Percentiles rank a stretch among this genome's conserved stretches.
Evolutionary conservation across 2,113 vertebrate genomes (phyloP).

Genomic region (Clarias macrocephalus): DNA sequence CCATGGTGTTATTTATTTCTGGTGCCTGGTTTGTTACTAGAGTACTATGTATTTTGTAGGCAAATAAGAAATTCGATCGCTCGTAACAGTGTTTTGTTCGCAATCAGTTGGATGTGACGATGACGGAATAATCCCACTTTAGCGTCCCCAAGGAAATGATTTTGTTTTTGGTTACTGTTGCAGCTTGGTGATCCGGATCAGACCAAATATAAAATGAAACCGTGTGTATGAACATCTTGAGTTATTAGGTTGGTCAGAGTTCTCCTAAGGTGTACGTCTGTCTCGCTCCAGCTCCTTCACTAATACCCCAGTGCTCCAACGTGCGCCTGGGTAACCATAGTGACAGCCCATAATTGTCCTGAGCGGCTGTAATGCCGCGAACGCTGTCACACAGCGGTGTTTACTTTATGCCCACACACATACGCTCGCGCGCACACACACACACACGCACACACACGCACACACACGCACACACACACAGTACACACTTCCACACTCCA

Average conservation of each 20-base stretch:
- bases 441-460: constrained; percentile 15
- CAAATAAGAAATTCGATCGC: not conserved
- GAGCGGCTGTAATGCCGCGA: constrained; percentile 35
- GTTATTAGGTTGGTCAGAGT: constrained; percentile 29
- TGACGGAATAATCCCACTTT: not conserved
- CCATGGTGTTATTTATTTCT: not conserved
- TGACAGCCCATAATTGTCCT: constrained; percentile 39
- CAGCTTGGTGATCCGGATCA: not conserved
- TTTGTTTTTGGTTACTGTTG: not conserved
- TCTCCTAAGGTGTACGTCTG: not conserved
- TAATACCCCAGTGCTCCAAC: constrained; percentile 1
- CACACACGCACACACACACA: too few species aligned
- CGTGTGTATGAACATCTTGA: constrained; percentile 12
- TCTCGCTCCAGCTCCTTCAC: not conserved
- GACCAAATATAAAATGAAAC: not conserved
- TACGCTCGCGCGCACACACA: not conserved
- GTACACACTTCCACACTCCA: constrained; percentile 15
- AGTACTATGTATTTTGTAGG: not conserved
- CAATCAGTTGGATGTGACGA: not conserved
- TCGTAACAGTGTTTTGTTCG: not conserved
- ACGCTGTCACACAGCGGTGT: constrained; percentile 26
- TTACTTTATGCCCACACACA: constrained; percentile 30
- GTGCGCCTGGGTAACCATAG: constrained; percentile 39
- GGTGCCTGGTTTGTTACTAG: not conserved
- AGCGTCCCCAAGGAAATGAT: not conserved